Conservation (phyloP, 2,113 vertebrate genomes). For the Colistium nudipinnis region DNA sequence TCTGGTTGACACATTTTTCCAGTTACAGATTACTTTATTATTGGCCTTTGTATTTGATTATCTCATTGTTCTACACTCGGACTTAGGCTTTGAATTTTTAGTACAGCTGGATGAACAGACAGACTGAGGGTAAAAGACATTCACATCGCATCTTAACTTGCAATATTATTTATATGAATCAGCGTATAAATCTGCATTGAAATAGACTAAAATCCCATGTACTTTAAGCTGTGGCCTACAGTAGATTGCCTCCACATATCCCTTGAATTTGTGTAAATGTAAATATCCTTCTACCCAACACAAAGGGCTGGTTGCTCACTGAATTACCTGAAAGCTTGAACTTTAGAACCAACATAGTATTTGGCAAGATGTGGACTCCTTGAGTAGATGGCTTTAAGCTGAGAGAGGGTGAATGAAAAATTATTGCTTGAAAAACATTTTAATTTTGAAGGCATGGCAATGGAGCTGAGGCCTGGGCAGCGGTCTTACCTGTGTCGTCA, state of each 20-base stretch:
- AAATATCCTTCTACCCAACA: too few species aligned
- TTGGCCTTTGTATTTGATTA: not conserved
- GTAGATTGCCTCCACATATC: not conserved
- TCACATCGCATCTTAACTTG: not conserved
- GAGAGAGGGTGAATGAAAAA: constrained; percentile 25
- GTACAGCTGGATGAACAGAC: not conserved
- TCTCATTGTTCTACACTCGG: not conserved
- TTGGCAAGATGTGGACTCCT: constrained; percentile 67
- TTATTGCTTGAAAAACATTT: not conserved
- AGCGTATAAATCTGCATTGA: not conserved
- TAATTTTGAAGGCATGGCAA: not conserved
- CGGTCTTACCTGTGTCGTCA: constrained; percentile 70
- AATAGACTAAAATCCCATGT: not conserved
- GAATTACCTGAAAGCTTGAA: constrained; percentile 82
- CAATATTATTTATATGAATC: not conserved
- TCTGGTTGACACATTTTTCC: not conserved
- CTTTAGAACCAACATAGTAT: constrained; percentile 71
- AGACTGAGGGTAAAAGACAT: too few species aligned
- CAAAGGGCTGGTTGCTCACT: not conserved
- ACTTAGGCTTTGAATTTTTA: not conserved
- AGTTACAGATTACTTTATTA: not conserved
- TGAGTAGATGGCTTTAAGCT: constrained; percentile 77
- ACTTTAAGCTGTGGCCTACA: not conserved
- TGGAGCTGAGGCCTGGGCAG: not conserved
- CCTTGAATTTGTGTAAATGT: too few species aligned